These are phyloP conservation scores for Cottus gobio DNA, from an alignment of 2,113 vertebrate genomes.

Conservation along the genomic window DNA sequence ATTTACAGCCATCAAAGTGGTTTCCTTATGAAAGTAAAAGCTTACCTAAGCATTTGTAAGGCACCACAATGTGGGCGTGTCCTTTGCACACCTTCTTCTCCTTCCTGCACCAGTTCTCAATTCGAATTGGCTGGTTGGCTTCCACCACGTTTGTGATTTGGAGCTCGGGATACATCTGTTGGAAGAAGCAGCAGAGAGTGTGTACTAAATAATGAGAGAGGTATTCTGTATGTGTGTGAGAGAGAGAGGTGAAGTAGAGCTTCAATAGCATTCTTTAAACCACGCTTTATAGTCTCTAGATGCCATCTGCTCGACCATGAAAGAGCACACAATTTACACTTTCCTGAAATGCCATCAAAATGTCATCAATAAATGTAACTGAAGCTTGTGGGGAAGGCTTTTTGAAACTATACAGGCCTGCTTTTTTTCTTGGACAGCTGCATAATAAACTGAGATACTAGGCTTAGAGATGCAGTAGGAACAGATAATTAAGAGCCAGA, in stretches of 20 bases:
- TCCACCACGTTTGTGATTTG: constrained; percentile 97
- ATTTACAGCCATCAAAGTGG: constrained; percentile 23
- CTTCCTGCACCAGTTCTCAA: constrained; percentile 95
- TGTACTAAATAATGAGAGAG: constrained; percentile 11
- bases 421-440: constrained; percentile 31
- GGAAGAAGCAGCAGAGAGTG: constrained; percentile 12
- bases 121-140: constrained; percentile 90
- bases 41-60: constrained; percentile 97
- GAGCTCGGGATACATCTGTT: constrained; percentile 96
- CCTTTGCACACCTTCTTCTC: constrained; percentile 95
- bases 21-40: constrained; percentile 1
- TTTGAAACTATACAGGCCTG: constrained; percentile 30
- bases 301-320: constrained; percentile 66
- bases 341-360: constrained; percentile 72
- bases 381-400: constrained; percentile 36
- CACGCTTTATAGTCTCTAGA: constrained; percentile 52
- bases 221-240: background rate
- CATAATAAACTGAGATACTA: constrained; percentile 35
- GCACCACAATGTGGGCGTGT: constrained; percentile 90
- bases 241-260: constrained; percentile 34
- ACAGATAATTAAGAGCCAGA: constrained; percentile 25
- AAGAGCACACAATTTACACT: constrained; percentile 60
- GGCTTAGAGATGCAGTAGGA: constrained; percentile 34
- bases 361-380: constrained; percentile 68
- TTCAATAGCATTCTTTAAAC: constrained; percentile 57